Percentiles rank a stretch among this genome's conserved stretches.
phyloP scores from a whole-genome alignment of 2,888 invertebrate species.

The Erannis defoliaria region DNA sequence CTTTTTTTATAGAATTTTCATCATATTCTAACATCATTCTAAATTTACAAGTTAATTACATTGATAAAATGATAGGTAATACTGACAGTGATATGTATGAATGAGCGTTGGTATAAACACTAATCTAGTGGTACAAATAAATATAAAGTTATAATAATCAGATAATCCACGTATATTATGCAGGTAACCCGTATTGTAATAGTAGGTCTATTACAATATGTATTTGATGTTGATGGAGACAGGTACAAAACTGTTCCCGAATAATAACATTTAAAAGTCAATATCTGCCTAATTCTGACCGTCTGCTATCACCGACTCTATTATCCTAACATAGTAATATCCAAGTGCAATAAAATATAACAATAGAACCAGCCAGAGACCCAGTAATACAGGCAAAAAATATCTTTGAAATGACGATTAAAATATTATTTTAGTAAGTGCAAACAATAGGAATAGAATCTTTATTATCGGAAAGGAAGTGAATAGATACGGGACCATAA shows the following conservation, averaged over 20 bases:
- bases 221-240: not conserved
- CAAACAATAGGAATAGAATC: conserved; percentile 76
- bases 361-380: conserved; percentile 59
- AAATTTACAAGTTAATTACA: too few species aligned
- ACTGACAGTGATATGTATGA: not conserved
- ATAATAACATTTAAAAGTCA: conserved; percentile 50
- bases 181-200: too few species aligned
- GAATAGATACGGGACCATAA: conserved; percentile 76
- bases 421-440: conserved; percentile 75
- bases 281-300: conserved; percentile 40
- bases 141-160: not conserved
- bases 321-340: conserved; percentile 61
- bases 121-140: not conserved
- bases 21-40: too few species aligned
- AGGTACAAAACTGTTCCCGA: conserved; percentile 37
- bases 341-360: conserved; percentile 69
- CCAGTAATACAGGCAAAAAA: conserved; percentile 64
- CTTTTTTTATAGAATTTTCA: too few species aligned
- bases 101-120: not conserved
- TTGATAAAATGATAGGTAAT: too few species aligned
- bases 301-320: conserved; percentile 52
- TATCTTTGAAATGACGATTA: conserved; percentile 73
- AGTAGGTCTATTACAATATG: too few species aligned
- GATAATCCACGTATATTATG: not conserved
- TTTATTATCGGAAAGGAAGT: conserved; percentile 82